A percentile compares a stretch with the other conserved stretches of the same genome.
These are phyloP conservation scores for Tonatia bakeri DNA, from an alignment of 2,113 vertebrate species.

Conservation along the genomic window DNA sequence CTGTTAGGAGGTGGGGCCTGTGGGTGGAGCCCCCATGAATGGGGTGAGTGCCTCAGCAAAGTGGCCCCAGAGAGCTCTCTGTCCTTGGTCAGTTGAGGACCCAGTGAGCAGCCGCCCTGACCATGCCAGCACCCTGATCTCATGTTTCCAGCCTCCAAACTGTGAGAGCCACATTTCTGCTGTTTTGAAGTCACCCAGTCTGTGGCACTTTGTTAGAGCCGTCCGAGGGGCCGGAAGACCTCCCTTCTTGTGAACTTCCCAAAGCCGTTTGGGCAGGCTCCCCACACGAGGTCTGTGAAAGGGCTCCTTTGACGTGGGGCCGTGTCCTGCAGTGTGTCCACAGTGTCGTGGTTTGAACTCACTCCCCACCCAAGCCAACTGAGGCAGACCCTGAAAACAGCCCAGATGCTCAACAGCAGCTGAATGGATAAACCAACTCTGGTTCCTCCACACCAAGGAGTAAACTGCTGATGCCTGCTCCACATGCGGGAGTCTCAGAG, in stretches of 20 bases:
- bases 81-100: not conserved
- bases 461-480: no score
- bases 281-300: not conserved
- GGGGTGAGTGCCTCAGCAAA: not conserved
- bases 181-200: not conserved
- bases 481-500: not conserved
- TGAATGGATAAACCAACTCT: not conserved
- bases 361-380: no score
- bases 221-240: not conserved
- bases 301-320: not conserved
- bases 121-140: rapidly evolving
- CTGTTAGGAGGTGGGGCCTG: not conserved
- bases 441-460: not conserved
- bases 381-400: not conserved
- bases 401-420: no score
- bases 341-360: not conserved
- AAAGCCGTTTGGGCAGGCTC: no score
- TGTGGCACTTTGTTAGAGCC: not conserved
- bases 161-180: not conserved
- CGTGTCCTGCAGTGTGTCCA: not conserved
- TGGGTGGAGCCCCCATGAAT: not conserved
- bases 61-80: not conserved
- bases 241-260: not conserved
- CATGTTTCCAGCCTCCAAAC: not conserved
- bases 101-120: rapidly evolving